A percentile compares a stretch with the other conserved stretches of the same genome.
Evolutionary conservation across 2,888 invertebrate species (phyloP).

Genomic region (Cecidostiba fungosa): DNA sequence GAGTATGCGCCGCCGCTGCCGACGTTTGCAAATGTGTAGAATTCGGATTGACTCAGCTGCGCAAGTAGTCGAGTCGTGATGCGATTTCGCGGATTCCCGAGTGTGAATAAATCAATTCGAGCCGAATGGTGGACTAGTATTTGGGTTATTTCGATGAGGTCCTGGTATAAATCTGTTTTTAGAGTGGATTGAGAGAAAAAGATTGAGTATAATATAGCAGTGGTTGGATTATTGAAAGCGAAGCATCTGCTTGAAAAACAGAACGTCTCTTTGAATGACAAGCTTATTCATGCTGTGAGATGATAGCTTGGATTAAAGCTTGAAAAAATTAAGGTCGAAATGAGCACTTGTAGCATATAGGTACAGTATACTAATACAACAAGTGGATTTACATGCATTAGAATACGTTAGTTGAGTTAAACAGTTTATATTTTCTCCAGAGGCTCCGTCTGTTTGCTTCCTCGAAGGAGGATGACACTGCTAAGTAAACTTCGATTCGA

Average conservation of each 20-base stretch:
- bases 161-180: not conserved
- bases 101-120: not conserved
- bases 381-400: not conserved
- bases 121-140: not conserved
- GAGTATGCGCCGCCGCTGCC: not conserved
- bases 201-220: too few relatives aligned
- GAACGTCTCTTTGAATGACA: not conserved
- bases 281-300: not conserved
- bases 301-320: not conserved
- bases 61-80: not conserved
- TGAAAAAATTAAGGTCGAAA: not conserved
- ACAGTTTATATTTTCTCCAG: not conserved
- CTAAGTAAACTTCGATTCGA: not conserved
- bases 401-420: not conserved
- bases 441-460: not conserved
- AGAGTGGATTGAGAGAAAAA: not conserved
- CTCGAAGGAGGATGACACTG: not conserved
- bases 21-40: not conserved
- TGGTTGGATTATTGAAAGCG: too few relatives aligned
- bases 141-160: not conserved
- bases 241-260: too few relatives aligned
- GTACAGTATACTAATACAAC: not conserved
- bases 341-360: not conserved
- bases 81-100: conserved; percentile 1
- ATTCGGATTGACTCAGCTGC: not conserved